phyloP scores from a whole-genome alignment of 2,888 invertebrate species.

The Xanthorhoe designata region DNA sequence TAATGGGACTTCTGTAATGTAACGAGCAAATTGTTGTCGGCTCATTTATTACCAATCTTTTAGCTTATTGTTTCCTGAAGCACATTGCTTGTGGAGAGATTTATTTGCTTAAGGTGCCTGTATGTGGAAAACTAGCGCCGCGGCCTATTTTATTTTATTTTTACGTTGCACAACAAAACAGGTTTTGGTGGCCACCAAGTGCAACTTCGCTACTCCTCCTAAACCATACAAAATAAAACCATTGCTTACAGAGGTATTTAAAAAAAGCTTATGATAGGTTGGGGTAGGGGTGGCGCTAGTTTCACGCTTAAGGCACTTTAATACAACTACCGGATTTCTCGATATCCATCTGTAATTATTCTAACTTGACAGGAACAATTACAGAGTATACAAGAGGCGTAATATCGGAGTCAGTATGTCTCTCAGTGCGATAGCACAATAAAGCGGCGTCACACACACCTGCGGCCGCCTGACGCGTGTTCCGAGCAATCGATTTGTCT shows the following conservation, averaged over 20 bases:
- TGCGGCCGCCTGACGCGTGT: constrained; percentile 63
- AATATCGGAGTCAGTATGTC: constrained; percentile 58
- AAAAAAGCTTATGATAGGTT: too few relatives aligned
- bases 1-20: constrained; percentile 45
- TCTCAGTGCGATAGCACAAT: constrained; percentile 54
- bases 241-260: too few relatives aligned
- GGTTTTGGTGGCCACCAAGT: too few relatives aligned
- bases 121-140: too few relatives aligned
- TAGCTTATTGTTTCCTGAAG: constrained; percentile 54
- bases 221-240: too few relatives aligned
- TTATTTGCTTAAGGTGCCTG: constrained; percentile 48
- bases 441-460: constrained; percentile 67
- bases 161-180: too few relatives aligned
- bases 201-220: too few relatives aligned
- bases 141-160: too few relatives aligned
- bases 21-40: constrained; percentile 51
- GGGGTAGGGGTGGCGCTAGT: too few relatives aligned
- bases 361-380: constrained; percentile 54
- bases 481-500: constrained; percentile 78
- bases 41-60: constrained; percentile 57
- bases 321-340: constrained; percentile 49
- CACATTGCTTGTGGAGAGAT: constrained; percentile 40
- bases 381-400: constrained; percentile 44
- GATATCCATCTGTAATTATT: constrained; percentile 48
- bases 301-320: too few relatives aligned